A percentile compares a stretch with the other conserved stretches of the same genome.
Evolutionary conservation across 2,888 invertebrate species (phyloP).

Genomic region (Cistogaster globosa): DNA sequence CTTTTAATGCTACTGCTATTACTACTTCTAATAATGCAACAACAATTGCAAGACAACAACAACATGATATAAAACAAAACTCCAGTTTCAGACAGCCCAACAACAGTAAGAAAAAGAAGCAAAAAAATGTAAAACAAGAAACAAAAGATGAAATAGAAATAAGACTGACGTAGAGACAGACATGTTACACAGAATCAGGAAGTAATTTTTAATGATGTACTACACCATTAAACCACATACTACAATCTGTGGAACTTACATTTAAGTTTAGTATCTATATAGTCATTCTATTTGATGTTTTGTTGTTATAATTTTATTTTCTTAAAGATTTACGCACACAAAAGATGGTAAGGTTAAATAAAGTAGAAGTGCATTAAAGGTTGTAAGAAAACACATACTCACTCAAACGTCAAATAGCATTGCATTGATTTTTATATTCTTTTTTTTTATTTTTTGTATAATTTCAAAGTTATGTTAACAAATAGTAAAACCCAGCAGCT

Average conservation of each 20-base stretch:
- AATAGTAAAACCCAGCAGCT: constrained; percentile 13
- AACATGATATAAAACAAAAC: constrained; percentile 51
- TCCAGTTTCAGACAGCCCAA: constrained; percentile 56
- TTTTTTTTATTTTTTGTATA: not conserved
- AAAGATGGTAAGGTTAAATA: constrained; percentile 39
- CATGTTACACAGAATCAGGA: constrained; percentile 70
- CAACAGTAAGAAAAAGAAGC: constrained; percentile 21
- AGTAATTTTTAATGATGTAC: constrained; percentile 70
- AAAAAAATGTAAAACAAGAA: constrained; percentile 18
- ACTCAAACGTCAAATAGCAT: not conserved
- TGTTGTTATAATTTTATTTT: constrained; percentile 17
- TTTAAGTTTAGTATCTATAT: constrained; percentile 35
- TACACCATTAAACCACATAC: constrained; percentile 52
- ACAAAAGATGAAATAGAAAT: constrained; percentile 41
- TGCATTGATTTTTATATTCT: constrained; percentile 37
- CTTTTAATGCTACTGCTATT: constrained; percentile 52
- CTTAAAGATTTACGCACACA: constrained; percentile 48
- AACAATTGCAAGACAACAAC: constrained; percentile 20
- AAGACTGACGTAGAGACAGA: constrained; percentile 46
- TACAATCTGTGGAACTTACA: constrained; percentile 15
- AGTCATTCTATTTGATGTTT: constrained; percentile 39
- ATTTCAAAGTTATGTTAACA: constrained; percentile 41
- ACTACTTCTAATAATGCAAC: constrained; percentile 39
- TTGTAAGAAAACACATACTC: not conserved
- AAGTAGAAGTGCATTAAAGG: constrained; percentile 10